A percentile compares a stretch with the other conserved stretches of the same genome.
These are phyloP conservation scores for Hyperoodon ampullatus DNA, from an alignment of 2,113 vertebrate genomes.

Conservation along the genomic window DNA sequence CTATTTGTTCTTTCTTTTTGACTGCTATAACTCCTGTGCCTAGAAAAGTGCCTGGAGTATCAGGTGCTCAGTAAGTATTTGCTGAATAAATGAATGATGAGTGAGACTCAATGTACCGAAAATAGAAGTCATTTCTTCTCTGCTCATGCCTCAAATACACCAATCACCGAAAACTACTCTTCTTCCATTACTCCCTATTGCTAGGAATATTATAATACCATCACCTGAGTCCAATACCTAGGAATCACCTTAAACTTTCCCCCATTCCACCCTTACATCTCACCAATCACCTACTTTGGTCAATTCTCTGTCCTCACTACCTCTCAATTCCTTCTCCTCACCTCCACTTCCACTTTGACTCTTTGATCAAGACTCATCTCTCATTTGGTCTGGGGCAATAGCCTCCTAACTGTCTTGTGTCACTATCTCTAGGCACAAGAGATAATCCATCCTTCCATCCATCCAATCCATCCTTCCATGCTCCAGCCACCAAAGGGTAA, in stretches of 20 bases:
- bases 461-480: neutral
- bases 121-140: neutral
- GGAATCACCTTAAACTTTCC: neutral
- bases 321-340: neutral
- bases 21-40: neutral
- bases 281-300: neutral
- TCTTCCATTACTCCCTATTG: neutral
- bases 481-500: neutral
- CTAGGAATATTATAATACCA: neutral
- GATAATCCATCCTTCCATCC: neutral
- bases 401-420: neutral
- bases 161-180: neutral
- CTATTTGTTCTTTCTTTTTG: too few relatives aligned
- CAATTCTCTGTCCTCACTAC: neutral
- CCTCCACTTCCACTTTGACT: neutral
- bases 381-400: neutral
- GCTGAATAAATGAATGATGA: constrained; percentile 26
- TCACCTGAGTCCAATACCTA: neutral
- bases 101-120: neutral
- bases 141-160: neutral
- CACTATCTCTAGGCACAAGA: neutral
- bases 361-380: neutral
- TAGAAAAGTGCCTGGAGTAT: neutral
- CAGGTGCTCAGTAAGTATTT: neutral
- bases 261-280: neutral